Base-by-base conservation (phyloP, 2,888 invertebrate genomes). In the Meganola albula region DNA sequence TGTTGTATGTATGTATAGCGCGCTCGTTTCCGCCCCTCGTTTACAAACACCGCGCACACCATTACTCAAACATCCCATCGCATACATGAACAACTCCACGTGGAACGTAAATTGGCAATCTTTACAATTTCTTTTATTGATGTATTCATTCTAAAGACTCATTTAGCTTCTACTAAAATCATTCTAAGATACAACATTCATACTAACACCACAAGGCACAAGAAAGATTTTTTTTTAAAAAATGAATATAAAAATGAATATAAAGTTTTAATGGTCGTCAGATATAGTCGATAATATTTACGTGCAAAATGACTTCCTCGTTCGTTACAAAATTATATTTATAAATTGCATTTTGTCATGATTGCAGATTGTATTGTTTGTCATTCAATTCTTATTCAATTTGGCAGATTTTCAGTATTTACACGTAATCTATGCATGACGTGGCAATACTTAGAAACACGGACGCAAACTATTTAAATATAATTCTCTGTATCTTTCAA, bases 1-100 rank as follows among this genome's bases (percentile, higher is more conserved):
- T 20, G 20, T 20, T 20, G 20, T n/a, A n/a, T n/a, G n/a, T n/a
- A 20, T 20, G 7, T 20, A 20, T 7, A 7, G 20, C 42, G 46
- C 35, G 20, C n/a, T 10, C 12, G 48, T 30, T 43, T 51, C 52
- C 51, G 48, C 24, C 11, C 37, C 16, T 26, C 37, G 48, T 45
- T 51, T 51, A 48, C 34, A 41, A 48, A 45, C 39, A 45, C 25
- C 11, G 27, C 26, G 6, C 14, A 10, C 31, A 12, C 24, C 33
- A 8, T 27, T 18, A 22, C 28, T 14, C 13, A 40, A 20, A 20
- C 20, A 7, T 20, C 2, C 3, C 8, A 7, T 20, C 20, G 20
- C n/a, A 20, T 20, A n/a, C 4, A 5, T n/a, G n/a, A 20, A n/a
- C 20, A 20, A 3, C 20, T 3, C 7, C 20, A 20, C 20, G 20